Conservation (phyloP, 2,888 invertebrate species). For the Drosophila nr. medialis region DNA sequence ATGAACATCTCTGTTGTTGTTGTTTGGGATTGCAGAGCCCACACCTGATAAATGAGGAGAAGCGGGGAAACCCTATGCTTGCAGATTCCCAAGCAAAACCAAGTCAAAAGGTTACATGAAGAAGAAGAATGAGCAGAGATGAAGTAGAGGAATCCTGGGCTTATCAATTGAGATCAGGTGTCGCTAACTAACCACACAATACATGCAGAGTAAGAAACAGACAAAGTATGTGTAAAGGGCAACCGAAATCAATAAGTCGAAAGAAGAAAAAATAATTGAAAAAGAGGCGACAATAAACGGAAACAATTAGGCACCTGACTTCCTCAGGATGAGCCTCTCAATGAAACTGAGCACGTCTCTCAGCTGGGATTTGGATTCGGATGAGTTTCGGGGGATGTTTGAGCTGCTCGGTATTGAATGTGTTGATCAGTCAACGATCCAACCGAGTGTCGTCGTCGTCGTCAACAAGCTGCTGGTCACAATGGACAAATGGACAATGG, state of each 20-base stretch:
- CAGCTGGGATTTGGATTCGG: constrained; percentile 4
- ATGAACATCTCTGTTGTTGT: not conserved
- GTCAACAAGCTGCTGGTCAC: constrained; percentile 32
- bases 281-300: constrained; percentile 68
- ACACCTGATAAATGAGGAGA: constrained; percentile 16
- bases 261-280: constrained; percentile 10
- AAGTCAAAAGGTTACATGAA: constrained; percentile 45
- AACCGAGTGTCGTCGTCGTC: constrained; percentile 6
- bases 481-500: constrained; percentile 30
- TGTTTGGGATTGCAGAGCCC: not conserved
- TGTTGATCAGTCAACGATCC: constrained; percentile 40
- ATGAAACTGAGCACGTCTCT: constrained; percentile 16
- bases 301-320: constrained; percentile 84
- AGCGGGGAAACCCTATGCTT: constrained; percentile 47
- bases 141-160: constrained; percentile 22
- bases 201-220: not conserved
- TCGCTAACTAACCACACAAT: constrained; percentile 72
- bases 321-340: constrained; percentile 81
- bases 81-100: constrained; percentile 47
- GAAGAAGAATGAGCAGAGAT: not conserved
- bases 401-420: constrained; percentile 1
- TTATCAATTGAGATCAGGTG: constrained; percentile 77
- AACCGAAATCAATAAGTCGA: constrained; percentile 58
- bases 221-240: not conserved
- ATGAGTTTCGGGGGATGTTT: constrained; percentile 18